A percentile compares a stretch with the other conserved stretches of the same genome.
Conservation (phyloP, 2,888 invertebrate species). For the Stegophylla sp. region DNA sequence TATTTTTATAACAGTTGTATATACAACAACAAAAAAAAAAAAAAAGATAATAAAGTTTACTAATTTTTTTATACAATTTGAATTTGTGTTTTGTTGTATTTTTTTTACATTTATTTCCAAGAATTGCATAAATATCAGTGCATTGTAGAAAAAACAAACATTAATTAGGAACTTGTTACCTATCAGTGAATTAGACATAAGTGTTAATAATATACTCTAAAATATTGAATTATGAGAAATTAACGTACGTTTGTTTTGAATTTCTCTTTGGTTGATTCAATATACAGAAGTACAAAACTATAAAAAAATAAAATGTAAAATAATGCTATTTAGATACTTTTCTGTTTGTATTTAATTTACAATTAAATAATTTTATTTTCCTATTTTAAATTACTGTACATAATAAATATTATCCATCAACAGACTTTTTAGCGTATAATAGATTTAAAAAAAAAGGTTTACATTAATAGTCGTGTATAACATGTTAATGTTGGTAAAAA, state of each 20-base stretch:
- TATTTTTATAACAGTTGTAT: constrained; percentile 11
- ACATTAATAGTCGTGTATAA: constrained; percentile 30
- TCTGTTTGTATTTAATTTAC: constrained; percentile 28
- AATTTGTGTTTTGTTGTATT: constrained; percentile 3
- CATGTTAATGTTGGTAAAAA: constrained; percentile 39
- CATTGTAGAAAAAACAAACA: constrained; percentile 7
- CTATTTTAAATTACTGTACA: constrained; percentile 33
- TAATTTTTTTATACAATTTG: background rate
- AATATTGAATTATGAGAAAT: background rate
- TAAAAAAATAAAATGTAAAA: constrained; percentile 7
- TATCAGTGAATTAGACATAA: background rate
- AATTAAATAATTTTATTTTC: constrained; percentile 19
- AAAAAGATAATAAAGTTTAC: background rate
- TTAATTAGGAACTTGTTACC: background rate
- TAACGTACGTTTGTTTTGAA: background rate
- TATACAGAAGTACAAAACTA: background rate
- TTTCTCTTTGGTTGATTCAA: background rate
- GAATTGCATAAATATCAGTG: background rate
- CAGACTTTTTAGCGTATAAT: constrained; percentile 21
- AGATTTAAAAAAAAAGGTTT: constrained; percentile 17
- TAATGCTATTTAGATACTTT: constrained; percentile 5
- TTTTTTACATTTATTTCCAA: background rate
- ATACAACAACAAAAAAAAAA: background rate
- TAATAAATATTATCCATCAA: constrained; percentile 36
- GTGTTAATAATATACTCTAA: background rate